phyloP scores from a whole-genome alignment of 2,888 invertebrate species.

The Harpalus rubripes region DNA sequence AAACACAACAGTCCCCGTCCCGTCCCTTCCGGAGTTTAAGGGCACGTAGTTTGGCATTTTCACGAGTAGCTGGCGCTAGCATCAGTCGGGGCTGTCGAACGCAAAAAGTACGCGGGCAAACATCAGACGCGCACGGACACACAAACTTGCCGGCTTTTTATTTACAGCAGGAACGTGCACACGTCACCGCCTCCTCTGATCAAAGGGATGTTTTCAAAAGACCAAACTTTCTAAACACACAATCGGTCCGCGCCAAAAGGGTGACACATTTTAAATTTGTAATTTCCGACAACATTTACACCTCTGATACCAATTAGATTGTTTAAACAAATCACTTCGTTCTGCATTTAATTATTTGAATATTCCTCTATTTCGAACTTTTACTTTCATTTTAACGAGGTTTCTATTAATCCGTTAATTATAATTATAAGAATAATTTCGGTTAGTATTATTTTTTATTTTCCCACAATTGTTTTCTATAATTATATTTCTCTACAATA shows the following conservation, averaged over 20 bases:
- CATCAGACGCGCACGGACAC: conserved; percentile 12
- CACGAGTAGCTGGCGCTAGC: conserved; percentile 24
- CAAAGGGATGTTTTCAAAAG: conserved; percentile 62
- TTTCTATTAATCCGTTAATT: too few species aligned
- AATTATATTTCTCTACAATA: too few species aligned
- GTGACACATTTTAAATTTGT: neutral
- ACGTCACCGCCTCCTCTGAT: conserved; percentile 42
- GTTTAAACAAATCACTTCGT: neutral
- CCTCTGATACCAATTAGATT: neutral
- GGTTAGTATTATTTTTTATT: too few species aligned
- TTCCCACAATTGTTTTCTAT: too few species aligned
- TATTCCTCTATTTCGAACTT: too few species aligned
- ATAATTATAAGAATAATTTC: too few species aligned
- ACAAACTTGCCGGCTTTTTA: conserved; percentile 39
- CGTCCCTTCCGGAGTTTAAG: neutral
- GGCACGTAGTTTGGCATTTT: conserved; percentile 27
- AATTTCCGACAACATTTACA: neutral
- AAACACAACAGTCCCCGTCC: conserved; percentile 1
- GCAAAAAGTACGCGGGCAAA: conserved; percentile 22
- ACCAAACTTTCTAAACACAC: conserved; percentile 33
- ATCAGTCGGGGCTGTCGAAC: conserved; percentile 12
- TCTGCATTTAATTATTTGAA: too few species aligned
- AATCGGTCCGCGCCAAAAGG: neutral
- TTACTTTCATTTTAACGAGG: too few species aligned
- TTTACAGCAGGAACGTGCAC: conserved; percentile 42